phyloP scores from a whole-genome alignment of 1,140 invertebrate genomes.

The Cyclina sinensis region DNA sequence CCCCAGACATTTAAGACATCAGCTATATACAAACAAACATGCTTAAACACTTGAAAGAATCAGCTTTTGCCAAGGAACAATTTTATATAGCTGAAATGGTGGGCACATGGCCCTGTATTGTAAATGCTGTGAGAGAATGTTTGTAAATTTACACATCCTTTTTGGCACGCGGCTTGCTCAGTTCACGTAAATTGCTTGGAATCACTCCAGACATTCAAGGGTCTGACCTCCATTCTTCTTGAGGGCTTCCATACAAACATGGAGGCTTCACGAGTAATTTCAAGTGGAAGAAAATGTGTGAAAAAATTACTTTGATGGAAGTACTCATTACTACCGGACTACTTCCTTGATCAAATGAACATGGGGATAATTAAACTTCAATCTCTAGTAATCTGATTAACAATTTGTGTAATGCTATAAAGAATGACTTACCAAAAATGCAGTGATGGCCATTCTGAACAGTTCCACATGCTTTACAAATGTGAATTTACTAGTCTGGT shows the following conservation, averaged over 20 bases:
- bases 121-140: slow-evolving; percentile 29
- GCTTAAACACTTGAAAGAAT: slow-evolving; percentile 9
- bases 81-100: background rate
- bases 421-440: no score
- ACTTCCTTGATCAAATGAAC: background rate
- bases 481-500: no score
- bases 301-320: background rate
- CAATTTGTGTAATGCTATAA: no score
- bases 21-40: background rate
- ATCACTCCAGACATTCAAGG: slow-evolving; percentile 42
- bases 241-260: background rate
- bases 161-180: slow-evolving; percentile 20
- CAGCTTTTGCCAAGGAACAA: background rate
- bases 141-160: slow-evolving; percentile 53
- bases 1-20: background rate
- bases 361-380: background rate
- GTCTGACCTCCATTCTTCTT: slow-evolving; percentile 24
- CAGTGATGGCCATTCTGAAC: no score
- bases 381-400: no score
- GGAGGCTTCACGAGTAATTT: background rate
- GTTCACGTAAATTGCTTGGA: slow-evolving; percentile 58
- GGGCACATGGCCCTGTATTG: slow-evolving; percentile 21
- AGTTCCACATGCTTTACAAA: no score
- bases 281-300: slow-evolving; percentile 23
- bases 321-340: background rate